Conservation (phyloP, 2,888 invertebrate species). For the Sussaba pulchella region DNA sequence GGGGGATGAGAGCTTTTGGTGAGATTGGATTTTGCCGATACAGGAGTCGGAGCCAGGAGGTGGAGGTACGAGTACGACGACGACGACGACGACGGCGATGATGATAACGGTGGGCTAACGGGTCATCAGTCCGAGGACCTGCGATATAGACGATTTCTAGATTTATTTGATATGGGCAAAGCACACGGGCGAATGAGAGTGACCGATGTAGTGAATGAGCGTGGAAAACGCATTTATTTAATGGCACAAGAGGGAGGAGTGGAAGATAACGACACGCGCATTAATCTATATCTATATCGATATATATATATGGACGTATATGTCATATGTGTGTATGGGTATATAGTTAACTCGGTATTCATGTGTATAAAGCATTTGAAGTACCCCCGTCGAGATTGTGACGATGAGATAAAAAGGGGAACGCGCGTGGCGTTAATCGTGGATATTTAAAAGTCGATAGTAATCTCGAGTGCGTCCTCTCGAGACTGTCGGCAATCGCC, state of each 20-base stretch:
- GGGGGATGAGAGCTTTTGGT: conserved; percentile 5
- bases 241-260: conserved; percentile 36
- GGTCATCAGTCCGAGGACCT: conserved; percentile 35
- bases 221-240: conserved; percentile 45
- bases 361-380: conserved; percentile 35
- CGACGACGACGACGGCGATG: conserved; percentile 2
- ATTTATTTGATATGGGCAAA: conserved; percentile 22
- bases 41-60: neutral
- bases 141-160: conserved; percentile 48
- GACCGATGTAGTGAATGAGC: conserved; percentile 42
- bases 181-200: conserved; percentile 23
- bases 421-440: conserved; percentile 58
- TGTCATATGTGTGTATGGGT: no score
- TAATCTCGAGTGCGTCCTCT: conserved; percentile 40
- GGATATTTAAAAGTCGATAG: conserved; percentile 58
- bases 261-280: conserved; percentile 41
- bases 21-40: conserved; percentile 51
- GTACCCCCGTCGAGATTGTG: conserved; percentile 41
- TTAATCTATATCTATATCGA: no score
- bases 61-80: neutral
- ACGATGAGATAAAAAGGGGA: conserved; percentile 37
- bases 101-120: neutral
- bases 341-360: neutral
- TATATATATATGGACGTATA: no score
- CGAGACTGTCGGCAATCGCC: conserved; percentile 11